Percentiles rank a stretch among this genome's conserved stretches.
Evolutionary conservation across 2,888 invertebrate genomes (phyloP).

Genomic region (Balanococcus diminutus): DNA sequence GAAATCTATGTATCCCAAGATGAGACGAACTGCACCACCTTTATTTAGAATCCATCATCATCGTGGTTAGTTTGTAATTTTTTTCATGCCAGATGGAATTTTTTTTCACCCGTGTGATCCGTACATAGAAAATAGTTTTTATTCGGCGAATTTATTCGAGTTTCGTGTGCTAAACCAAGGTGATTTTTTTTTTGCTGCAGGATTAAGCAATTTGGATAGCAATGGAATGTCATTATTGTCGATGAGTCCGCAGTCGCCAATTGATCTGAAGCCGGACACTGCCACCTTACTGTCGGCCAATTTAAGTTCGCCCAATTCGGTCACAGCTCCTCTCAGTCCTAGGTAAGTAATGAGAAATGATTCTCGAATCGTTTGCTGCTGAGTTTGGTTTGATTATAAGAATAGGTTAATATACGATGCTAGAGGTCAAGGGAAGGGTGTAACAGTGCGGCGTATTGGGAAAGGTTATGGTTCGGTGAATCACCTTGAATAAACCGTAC

Average conservation of each 20-base stretch:
- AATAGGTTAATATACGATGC: neutral
- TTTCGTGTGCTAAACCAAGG: neutral
- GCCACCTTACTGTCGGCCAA: slow-evolving; percentile 71
- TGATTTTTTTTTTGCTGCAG: slow-evolving; percentile 64
- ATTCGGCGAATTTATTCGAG: neutral
- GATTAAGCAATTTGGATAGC: slow-evolving; percentile 70
- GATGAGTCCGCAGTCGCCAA: slow-evolving; percentile 82
- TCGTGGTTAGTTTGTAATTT: neutral
- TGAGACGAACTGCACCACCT: neutral
- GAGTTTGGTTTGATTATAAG: too few relatives aligned
- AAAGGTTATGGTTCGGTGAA: neutral
- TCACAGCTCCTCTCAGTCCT: slow-evolving; percentile 65
- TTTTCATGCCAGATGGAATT: neutral
- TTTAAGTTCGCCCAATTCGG: slow-evolving; percentile 67
- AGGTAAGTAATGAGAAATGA: slow-evolving; percentile 61
- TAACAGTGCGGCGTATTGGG: neutral
- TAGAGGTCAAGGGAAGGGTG: neutral
- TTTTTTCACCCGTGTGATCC: too few relatives aligned
- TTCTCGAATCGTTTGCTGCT: too few relatives aligned
- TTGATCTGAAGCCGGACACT: slow-evolving; percentile 89
- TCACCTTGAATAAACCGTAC: neutral
- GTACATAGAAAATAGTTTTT: too few relatives aligned
- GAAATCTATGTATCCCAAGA: neutral
- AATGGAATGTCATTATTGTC: slow-evolving; percentile 70
- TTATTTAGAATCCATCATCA: too few relatives aligned